Evolutionary conservation across 2,113 vertebrate genomes (phyloP).

Genomic region (Odontophorus gujanensis): DNA sequence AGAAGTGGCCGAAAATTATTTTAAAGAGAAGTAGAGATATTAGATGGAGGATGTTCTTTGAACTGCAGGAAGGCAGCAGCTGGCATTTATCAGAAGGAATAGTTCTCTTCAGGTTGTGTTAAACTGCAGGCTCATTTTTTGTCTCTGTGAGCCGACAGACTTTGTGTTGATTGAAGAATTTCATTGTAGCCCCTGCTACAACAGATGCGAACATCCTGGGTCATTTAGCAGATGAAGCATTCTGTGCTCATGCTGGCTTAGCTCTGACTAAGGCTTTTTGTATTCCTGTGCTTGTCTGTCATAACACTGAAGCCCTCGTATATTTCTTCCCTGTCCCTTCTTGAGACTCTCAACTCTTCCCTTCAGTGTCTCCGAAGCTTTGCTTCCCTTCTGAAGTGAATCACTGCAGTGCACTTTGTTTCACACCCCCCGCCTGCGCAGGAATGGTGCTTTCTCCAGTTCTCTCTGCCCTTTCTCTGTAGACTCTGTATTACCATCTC

Average conservation of each 20-base stretch:
- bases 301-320: neutral
- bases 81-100: neutral
- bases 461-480: conserved; percentile 39
- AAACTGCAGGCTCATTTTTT: neutral
- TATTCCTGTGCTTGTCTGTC: neutral
- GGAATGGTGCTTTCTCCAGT: conserved; percentile 43
- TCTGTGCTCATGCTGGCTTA: neutral
- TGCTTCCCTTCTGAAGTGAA: neutral
- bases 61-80: neutral
- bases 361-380: neutral
- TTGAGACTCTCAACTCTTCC: neutral
- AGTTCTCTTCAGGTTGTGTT: neutral
- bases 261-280: neutral
- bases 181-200: neutral
- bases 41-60: neutral
- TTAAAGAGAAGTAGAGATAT: neutral
- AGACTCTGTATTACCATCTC: conserved; percentile 60
- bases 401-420: neutral
- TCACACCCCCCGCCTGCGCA: neutral
- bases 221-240: neutral
- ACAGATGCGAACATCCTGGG: neutral
- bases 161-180: neutral
- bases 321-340: neutral
- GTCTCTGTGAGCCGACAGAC: neutral
- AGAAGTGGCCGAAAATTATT: neutral